Base-by-base conservation (phyloP, 2,888 invertebrate genomes). In the Lochmaea crataegi region DNA sequence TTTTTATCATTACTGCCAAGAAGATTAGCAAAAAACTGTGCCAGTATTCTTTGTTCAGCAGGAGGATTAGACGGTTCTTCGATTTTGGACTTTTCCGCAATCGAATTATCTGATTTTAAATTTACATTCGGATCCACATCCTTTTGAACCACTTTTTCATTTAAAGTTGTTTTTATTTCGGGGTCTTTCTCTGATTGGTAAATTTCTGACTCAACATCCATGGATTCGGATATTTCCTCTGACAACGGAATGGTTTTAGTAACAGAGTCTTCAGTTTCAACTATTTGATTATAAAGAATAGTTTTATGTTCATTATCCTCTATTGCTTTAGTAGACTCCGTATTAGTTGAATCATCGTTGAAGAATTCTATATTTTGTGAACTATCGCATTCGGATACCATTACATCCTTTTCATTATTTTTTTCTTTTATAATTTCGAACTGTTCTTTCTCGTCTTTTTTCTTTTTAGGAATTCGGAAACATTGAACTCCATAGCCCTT, bases 401-500 rank as follows among this genome's bases (percentile, higher is more conserved):
- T 53, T 53, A 18, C 10, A 53, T 16, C 65, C 18, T 63, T 58
- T 9, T 38, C 61, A 12, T 63, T 61, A 3, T 22, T 45, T 42
- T 68, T 41, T 26, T 72, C 66, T 58, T 58, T 56, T n/a, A 65
- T 67, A 41, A 9, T 70, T 74, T 76, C 68, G 41, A 16, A 53
- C 38, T 68, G 42, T 65, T 69, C 72, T 38, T 74, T 76, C 22
- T 66, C 73, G 6, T 76, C 75, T 22, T 72, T 76, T 41, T 75
- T 77, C 51, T 76, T 77, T 80, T 89, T 90, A 0, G 90, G 90
- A 72, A 90, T 90, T 79, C 88, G 88, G 74, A 89, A 90, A 26
- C 86, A 88, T 73, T 89, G 89, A 16, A 89, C 78, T 6, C 88
- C 88, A 76, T 88, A 87, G 1, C 88, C 88, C 75, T 87, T 87